These are phyloP conservation scores for Nudaria mundana DNA, from an alignment of 2,888 invertebrate species.

Conservation along the genomic window DNA sequence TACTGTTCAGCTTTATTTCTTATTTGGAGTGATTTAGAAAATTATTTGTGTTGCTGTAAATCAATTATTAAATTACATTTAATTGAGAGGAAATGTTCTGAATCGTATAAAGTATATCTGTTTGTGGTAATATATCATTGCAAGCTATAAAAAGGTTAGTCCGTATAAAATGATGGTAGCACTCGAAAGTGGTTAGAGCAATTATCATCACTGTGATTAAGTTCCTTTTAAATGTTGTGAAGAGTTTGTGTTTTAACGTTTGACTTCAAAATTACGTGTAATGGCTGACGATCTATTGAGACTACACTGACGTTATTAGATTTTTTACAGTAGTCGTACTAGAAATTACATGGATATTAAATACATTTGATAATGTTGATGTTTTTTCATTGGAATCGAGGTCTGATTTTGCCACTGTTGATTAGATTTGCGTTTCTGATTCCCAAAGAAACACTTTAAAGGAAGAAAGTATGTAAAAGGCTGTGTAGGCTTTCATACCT, in stretches of 20 bases:
- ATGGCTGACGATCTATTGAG: background rate
- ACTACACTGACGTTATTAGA: background rate
- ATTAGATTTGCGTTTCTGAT: no score
- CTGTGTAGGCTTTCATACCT: no score
- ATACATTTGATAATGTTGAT: no score
- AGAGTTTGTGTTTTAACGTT: background rate
- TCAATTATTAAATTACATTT: slow-evolving; percentile 40
- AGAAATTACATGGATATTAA: no score
- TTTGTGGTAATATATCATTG: slow-evolving; percentile 19
- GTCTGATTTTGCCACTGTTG: no score
- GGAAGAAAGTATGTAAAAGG: no score
- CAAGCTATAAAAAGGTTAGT: slow-evolving; percentile 12
- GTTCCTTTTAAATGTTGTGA: slow-evolving; percentile 9
- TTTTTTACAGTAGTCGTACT: no score
- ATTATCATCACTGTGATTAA: slow-evolving; percentile 4
- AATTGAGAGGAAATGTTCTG: slow-evolving; percentile 34
- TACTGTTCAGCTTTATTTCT: slow-evolving; percentile 31
- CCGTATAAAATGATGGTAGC: slow-evolving; percentile 9
- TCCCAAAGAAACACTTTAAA: no score
- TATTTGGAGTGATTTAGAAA: slow-evolving; percentile 34
- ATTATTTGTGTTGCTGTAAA: slow-evolving; percentile 38
- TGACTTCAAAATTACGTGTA: background rate
- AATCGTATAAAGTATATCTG: slow-evolving; percentile 17
- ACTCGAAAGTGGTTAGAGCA: slow-evolving; percentile 1
- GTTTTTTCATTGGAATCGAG: no score